These are phyloP conservation scores for Probosciger aterrimus DNA, from an alignment of 2,113 vertebrate genomes.

Conservation along the genomic window DNA sequence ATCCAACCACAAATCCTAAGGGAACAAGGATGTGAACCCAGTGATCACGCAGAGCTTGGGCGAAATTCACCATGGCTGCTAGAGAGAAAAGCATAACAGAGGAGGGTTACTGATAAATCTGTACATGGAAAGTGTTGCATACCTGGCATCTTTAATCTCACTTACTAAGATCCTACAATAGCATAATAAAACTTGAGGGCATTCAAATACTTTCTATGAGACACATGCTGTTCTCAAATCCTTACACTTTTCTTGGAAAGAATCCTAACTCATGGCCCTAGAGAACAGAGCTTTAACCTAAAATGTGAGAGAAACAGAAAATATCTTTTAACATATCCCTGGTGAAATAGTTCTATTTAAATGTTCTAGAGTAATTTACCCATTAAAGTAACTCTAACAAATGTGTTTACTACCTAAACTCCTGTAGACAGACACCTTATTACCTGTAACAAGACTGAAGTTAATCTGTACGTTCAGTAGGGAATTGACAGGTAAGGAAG, in stretches of 20 bases:
- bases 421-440: too few relatives aligned
- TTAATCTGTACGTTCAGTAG: not conserved
- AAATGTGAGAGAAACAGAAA: not conserved
- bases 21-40: conserved; percentile 86
- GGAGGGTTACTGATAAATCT: not conserved
- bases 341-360: not conserved
- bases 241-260: not conserved
- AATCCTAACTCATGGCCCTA: not conserved
- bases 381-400: not conserved
- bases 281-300: not conserved
- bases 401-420: not conserved
- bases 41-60: conserved; percentile 74
- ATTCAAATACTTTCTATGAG: not conserved
- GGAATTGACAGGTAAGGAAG: not conserved
- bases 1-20: conserved; percentile 85
- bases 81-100: not conserved
- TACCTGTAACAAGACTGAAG: not conserved
- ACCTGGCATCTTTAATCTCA: not conserved
- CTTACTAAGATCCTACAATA: not conserved
- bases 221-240: not conserved
- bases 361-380: too few relatives aligned
- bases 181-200: not conserved
- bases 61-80: conserved; percentile 82
- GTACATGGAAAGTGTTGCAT: not conserved
- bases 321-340: not conserved